Evolutionary conservation across 1,140 invertebrate genomes (phyloP).

Genomic region (Heliconius melpomene): DNA sequence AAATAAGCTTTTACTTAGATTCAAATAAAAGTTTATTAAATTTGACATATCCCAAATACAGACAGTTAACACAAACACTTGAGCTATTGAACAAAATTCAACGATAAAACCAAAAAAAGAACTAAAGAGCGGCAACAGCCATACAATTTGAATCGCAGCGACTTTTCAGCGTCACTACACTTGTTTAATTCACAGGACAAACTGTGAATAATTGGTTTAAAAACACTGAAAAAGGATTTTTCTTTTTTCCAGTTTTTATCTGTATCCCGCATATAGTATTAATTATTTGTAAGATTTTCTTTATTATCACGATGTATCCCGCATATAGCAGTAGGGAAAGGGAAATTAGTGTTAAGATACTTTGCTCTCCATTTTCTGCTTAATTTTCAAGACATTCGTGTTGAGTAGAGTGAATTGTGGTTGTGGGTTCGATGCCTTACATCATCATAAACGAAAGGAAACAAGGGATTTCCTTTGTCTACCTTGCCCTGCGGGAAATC

Average conservation of each 20-base stretch:
- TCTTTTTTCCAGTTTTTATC: neutral
- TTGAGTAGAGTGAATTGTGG: neutral
- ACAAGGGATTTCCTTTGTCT: too few relatives aligned
- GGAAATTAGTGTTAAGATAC: neutral
- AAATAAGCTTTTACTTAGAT: too few relatives aligned
- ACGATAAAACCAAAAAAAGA: neutral
- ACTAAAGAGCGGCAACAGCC: neutral
- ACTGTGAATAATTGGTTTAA: conserved; percentile 25
- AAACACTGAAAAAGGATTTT: neutral
- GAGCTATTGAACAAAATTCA: neutral
- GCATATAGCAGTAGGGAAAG: neutral
- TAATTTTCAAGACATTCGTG: neutral
- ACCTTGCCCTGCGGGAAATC: too few relatives aligned
- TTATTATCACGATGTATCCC: neutral
- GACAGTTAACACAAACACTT: neutral
- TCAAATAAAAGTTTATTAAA: too few relatives aligned
- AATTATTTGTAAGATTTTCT: neutral
- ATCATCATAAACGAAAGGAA: too few relatives aligned
- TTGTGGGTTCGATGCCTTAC: too few relatives aligned
- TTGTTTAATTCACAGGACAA: conserved; percentile 25
- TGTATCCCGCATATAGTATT: neutral
- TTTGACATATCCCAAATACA: neutral
- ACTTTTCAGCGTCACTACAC: conserved; percentile 22
- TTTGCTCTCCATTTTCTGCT: neutral
- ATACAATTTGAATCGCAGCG: conserved; percentile 1